Evolutionary conservation across 2,113 vertebrate species (phyloP).

Genomic region (Dicaeum eximium): DNA sequence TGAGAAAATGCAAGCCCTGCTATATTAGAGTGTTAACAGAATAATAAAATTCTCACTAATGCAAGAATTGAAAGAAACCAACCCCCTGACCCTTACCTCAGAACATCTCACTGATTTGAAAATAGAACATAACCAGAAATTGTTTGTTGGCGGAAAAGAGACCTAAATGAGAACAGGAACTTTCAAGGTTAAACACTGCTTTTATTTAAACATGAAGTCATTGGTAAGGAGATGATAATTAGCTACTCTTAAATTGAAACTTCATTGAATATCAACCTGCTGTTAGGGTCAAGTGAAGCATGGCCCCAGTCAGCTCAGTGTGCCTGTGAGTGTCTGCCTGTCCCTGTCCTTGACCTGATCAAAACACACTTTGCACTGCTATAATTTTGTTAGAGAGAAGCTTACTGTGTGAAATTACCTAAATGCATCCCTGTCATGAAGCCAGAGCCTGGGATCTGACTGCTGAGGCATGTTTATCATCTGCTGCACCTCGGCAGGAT

Average conservation of each 20-base stretch:
- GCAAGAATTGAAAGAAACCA: not conserved
- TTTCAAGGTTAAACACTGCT: not conserved
- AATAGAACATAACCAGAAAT: not conserved
- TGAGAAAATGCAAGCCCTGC: not conserved
- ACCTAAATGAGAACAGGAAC: not conserved
- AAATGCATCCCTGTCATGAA: not conserved
- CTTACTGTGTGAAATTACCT: not conserved
- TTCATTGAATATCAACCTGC: not conserved
- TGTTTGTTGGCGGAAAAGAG: not conserved
- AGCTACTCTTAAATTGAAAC: not conserved
- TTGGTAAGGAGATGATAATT: not conserved
- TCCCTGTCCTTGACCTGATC: slow-evolving; percentile 1
- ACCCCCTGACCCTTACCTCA: not conserved
- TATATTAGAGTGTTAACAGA: not conserved
- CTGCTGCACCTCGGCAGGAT: rapidly evolving
- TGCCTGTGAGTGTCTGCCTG: rapidly evolving
- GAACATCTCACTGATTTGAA: not conserved
- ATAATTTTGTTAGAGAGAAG: not conserved
- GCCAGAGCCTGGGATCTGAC: not conserved
- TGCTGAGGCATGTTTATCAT: not conserved
- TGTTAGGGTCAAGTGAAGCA: not conserved
- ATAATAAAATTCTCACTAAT: not conserved
- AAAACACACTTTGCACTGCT: not conserved
- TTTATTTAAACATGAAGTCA: not conserved
- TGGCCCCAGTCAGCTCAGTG: rapidly evolving